Evolutionary conservation across 2,113 vertebrate genomes (phyloP), one percentile per base, ranked within the genome.

Genomic region (Struthidea cinerea): DNA sequence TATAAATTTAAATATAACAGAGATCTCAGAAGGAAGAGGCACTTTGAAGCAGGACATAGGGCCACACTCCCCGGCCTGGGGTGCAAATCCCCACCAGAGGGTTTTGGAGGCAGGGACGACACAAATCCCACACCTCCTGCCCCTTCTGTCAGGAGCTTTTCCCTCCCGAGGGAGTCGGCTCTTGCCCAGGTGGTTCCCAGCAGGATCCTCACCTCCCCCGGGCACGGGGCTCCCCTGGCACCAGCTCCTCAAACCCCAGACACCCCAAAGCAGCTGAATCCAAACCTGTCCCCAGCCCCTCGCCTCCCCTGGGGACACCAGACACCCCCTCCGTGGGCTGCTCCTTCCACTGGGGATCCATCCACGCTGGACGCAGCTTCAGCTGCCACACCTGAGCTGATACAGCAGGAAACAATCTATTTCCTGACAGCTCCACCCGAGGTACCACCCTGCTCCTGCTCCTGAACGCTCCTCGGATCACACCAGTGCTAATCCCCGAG

Each of bases 41-140:
- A 10, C 20, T 74, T 46, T 42, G 39, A 61, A 76, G 68, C 41
- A 74, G 46, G 59, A 75, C 3, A 18, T 0, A 14, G 18, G 65
- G 80, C 17, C 35, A 27, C 10, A 35, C 13, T 88, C 60, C 47
- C 15, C 7, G 27, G 8, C 70, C 37, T 49, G 26, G 20, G 8
- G 33, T 30, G 65, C 4, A 53, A 52, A 56, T 35, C 41, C 47
- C 61, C 27, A 49, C 39, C 52, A 32, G 71, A 32, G 59, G 56
- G 39, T 67, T 78, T 20, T 44, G 60, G 59, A 84, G 37, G 13
- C 33, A 32, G 2, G 10, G 55, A 22, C 55, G 17, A 56, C 35
- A 53, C 56, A 71, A 10, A 15, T 0, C 0, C 56, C 23, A 22
- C 37, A 5, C 4, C 11, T 55, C 42, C 68, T 1, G 3, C 7